Conservation (phyloP, 1,140 invertebrate genomes). For the Drosophila lowei region DNA sequence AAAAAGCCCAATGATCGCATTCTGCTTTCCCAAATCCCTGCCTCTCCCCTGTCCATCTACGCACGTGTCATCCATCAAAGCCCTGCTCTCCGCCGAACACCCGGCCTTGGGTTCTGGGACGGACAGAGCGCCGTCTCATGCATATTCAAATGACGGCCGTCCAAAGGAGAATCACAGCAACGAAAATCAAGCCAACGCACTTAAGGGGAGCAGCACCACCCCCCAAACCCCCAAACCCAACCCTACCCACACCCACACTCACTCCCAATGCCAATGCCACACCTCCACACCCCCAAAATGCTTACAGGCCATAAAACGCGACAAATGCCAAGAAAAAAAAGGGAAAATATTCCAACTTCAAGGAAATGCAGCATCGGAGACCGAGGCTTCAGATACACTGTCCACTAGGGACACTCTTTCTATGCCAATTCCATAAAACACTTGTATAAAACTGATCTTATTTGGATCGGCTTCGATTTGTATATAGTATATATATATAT, state of each 20-base stretch:
- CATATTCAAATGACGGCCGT: conserved; percentile 70
- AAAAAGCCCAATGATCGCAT: conserved; percentile 2
- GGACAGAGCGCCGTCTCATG: conserved; percentile 37
- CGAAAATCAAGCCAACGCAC: conserved; percentile 75
- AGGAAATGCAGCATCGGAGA: too few species aligned
- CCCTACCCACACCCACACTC: too few species aligned
- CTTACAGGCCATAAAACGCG: conserved; percentile 71
- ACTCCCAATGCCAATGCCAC: neutral
- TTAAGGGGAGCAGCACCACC: conserved; percentile 50
- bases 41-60: conserved; percentile 20
- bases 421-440: too few species aligned
- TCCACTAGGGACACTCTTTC: too few species aligned
- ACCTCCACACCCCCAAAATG: neutral
- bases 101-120: neutral
- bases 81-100: neutral
- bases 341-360: conserved; percentile 1
- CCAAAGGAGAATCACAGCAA: conserved; percentile 60
- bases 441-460: too few species aligned
- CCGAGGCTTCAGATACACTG: too few species aligned
- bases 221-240: conserved; percentile 5
- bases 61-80: conserved; percentile 73
- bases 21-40: too few species aligned
- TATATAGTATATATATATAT: too few species aligned
- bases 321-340: conserved; percentile 43
- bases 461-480: too few species aligned